phyloP scores from a whole-genome alignment of 2,888 invertebrate genomes.

The Clusia tigrina region DNA sequence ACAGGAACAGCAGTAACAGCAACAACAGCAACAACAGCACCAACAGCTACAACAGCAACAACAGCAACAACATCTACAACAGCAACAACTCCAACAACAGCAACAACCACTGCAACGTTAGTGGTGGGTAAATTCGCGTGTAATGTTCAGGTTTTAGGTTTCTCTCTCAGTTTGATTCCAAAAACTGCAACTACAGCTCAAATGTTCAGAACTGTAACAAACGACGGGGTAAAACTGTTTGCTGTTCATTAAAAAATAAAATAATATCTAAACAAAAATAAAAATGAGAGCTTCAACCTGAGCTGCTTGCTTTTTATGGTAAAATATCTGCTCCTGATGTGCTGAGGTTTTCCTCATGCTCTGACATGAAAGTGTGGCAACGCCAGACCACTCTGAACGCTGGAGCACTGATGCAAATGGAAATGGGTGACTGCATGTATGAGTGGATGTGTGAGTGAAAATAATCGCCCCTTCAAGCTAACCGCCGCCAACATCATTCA shows the following conservation, averaged over 20 bases:
- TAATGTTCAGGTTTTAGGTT: too few relatives aligned
- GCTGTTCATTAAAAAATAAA: too few relatives aligned
- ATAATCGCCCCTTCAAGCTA: too few relatives aligned
- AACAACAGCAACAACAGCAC: neutral
- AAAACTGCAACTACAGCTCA: neutral
- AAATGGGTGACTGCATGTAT: neutral
- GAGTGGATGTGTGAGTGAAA: neutral
- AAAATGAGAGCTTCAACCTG: neutral
- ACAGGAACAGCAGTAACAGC: neutral
- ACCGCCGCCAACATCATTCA: constrained; percentile 6
- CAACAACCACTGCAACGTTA: too few relatives aligned
- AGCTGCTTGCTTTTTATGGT: neutral
- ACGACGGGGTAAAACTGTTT: constrained; percentile 1
- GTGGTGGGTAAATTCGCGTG: too few relatives aligned
- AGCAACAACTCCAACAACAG: too few relatives aligned
- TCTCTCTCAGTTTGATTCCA: too few relatives aligned
- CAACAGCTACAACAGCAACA: too few relatives aligned
- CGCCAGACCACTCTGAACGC: neutral
- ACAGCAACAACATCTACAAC: too few relatives aligned
- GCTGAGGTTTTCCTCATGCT: constrained; percentile 3
- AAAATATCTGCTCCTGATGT: neutral
- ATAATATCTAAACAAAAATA: too few relatives aligned
- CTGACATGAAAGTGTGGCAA: constrained; percentile 6
- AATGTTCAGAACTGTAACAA: constrained; percentile 4
- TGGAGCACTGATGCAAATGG: neutral